Base-by-base conservation (phyloP, 2,888 invertebrate species). In the Rhopalosiphum nymphaeae region DNA sequence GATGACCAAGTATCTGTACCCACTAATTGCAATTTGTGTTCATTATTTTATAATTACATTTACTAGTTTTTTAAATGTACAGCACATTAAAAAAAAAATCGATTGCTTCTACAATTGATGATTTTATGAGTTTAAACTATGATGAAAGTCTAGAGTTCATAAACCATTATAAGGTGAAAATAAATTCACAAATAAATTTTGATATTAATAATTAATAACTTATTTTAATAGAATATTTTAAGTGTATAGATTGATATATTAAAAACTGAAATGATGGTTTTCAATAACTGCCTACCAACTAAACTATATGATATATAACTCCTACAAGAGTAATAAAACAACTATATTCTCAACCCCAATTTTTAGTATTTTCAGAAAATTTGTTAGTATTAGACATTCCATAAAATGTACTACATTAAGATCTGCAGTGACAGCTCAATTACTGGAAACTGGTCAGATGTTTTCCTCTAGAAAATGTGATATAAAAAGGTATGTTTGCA, bases 231-330 rank as follows among this genome's bases (percentile, higher is more conserved):
- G 67, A 29, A 78, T 49, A 87, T 87, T 26, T 87, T 53, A 29
- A 25, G 7, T 87, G 13, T 49, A 87, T 49, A 49, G 46, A 87
- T 87, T 87, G 87, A 87, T 87, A 49, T 49, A 10, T 85, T 91
- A 53, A 91, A 84, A 91, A 3, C 49, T 26, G 84, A 78, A 84
- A 84, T 91, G 53, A 49, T 49, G 36, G 85, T 91, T n/a, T 1
- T 84, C 49, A 84, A 84, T 78, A 67, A 91, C 44, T 91, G 36
- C n/a, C 78, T 61, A 61, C 61, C 53, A 78, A 46, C 91, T 67
- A 84, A 91, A 13, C 13, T 46, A 2, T 46, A 46, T 5, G 44
- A 7, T 46, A 46, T 0, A 46, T 46, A 46, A 46, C 44, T 46
- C 9, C 7, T 46, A 46, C 44, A 49, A 11, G 49, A 49, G 13